A percentile compares a stretch with the other conserved stretches of the same genome.
These are phyloP conservation scores for Drosophila colorata DNA, from an alignment of 2,888 invertebrate species.

Conservation along the genomic window DNA sequence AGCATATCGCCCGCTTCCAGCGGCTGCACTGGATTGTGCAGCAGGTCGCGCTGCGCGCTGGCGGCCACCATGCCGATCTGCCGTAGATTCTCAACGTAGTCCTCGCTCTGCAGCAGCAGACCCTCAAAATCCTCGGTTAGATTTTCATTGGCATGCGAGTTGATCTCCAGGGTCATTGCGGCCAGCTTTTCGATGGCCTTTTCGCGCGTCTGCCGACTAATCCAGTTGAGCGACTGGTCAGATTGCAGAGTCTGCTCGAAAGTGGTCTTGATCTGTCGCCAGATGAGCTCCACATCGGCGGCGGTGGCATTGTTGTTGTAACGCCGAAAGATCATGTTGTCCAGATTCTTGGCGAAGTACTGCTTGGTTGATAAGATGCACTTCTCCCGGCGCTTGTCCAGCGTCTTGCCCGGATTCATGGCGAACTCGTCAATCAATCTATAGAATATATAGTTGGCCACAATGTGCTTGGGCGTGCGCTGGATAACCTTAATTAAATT, in stretches of 20 bases:
- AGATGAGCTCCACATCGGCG: constrained; percentile 73
- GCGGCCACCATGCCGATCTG: constrained; percentile 17
- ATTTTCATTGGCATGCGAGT: constrained; percentile 65
- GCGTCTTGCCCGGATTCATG: constrained; percentile 35
- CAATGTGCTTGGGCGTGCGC: constrained; percentile 51
- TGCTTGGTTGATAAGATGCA: constrained; percentile 69
- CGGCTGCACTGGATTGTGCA: constrained; percentile 66
- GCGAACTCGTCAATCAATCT: constrained; percentile 68
- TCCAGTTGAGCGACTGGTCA: constrained; percentile 65
- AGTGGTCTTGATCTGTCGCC: constrained; percentile 74
- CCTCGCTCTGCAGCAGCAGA: constrained; percentile 55
- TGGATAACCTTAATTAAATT: constrained; percentile 66
- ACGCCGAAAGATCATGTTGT: constrained; percentile 80
- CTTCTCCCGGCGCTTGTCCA: constrained; percentile 31
- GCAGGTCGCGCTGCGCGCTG: constrained; percentile 17
- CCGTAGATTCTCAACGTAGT: constrained; percentile 68
- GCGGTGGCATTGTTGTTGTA: constrained; percentile 68
- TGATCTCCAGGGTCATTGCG: constrained; percentile 73
- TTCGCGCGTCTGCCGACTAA: constrained; percentile 54
- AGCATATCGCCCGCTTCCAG: constrained; percentile 55
- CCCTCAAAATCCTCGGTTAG: constrained; percentile 71
- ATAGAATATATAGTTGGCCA: constrained; percentile 83
- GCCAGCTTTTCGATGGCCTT: constrained; percentile 71
- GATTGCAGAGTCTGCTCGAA: constrained; percentile 67
- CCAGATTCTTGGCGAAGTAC: constrained; percentile 79